Conservation (phyloP, 2,113 vertebrate species). For the Stomatorhinus ivindoensis region DNA sequence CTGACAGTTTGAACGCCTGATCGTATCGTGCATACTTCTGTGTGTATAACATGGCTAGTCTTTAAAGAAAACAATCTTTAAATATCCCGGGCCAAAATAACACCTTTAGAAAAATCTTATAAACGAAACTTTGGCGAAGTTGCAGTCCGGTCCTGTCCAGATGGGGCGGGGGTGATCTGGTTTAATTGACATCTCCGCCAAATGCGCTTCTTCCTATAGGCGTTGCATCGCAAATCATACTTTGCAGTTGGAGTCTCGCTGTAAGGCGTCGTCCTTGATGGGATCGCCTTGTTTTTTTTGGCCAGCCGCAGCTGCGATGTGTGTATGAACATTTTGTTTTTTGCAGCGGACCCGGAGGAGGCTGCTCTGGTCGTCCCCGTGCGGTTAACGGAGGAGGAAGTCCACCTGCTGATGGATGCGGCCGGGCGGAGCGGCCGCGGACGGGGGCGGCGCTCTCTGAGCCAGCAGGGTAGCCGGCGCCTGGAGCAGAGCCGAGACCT, state of each 20-base stretch:
- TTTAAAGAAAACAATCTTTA: background rate
- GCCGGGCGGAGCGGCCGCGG: constrained; percentile 29
- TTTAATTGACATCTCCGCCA: background rate
- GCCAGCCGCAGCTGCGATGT: background rate
- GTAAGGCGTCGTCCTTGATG: background rate
- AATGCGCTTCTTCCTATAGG: background rate
- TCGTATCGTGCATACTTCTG: background rate
- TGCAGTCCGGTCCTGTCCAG: background rate
- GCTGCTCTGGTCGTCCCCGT: constrained; percentile 71
- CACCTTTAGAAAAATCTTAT: background rate
- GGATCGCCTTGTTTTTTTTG: background rate
- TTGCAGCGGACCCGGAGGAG: constrained; percentile 43
- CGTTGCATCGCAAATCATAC: background rate
- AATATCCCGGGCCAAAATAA: background rate
- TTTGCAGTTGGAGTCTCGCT: background rate
- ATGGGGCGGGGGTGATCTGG: background rate
- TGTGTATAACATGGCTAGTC: background rate
- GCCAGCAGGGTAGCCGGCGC: constrained; percentile 28
- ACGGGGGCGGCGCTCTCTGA: constrained; percentile 41
- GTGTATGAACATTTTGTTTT: background rate
- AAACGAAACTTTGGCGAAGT: background rate
- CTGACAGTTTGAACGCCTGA: background rate
- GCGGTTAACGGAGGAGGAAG: constrained; percentile 61
- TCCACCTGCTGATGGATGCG: constrained; percentile 58
- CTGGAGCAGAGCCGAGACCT: constrained; percentile 40